Conservation (phyloP, 1,140 invertebrate species). For the Micrasema longulum region DNA sequence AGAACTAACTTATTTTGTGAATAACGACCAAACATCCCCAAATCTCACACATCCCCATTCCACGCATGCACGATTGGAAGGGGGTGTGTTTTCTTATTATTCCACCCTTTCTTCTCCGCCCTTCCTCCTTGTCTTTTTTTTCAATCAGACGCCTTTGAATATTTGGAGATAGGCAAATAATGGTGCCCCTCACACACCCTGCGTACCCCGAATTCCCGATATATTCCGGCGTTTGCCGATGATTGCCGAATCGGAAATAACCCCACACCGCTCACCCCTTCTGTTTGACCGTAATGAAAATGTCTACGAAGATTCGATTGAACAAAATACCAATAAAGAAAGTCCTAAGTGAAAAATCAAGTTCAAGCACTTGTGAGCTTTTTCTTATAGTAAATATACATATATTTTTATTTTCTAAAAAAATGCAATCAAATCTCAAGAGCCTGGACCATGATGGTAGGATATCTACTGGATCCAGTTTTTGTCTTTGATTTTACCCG, state of each 20-base stretch:
- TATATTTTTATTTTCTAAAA: too few relatives aligned
- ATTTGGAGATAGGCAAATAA: constrained; percentile 56
- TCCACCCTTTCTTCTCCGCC: constrained; percentile 42
- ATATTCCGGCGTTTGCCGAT: constrained; percentile 24
- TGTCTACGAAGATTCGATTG: constrained; percentile 7
- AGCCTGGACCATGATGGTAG: too few relatives aligned
- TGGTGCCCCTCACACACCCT: constrained; percentile 33
- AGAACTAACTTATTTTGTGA: background rate
- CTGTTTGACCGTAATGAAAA: constrained; percentile 36
- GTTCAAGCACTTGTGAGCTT: too few relatives aligned
- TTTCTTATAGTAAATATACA: too few relatives aligned
- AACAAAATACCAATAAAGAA: too few relatives aligned
- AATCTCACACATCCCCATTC: constrained; percentile 21
- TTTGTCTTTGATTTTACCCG: too few relatives aligned
- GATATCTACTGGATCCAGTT: too few relatives aligned
- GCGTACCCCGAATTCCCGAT: constrained; percentile 38
- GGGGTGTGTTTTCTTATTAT: constrained; percentile 47
- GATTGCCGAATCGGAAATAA: constrained; percentile 16
- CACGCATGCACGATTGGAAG: constrained; percentile 34
- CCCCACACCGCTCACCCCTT: too few relatives aligned
- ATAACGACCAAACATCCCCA: constrained; percentile 27
- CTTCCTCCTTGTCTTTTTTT: constrained; percentile 49
- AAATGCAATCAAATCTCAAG: too few relatives aligned
- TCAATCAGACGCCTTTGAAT: constrained; percentile 56
- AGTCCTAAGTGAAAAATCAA: too few relatives aligned